Percentiles rank a stretch among this genome's conserved stretches.
phyloP scores from a whole-genome alignment of 64 coral and sea anemone genomes.

The Dendrophyllia cribrosa region DNA sequence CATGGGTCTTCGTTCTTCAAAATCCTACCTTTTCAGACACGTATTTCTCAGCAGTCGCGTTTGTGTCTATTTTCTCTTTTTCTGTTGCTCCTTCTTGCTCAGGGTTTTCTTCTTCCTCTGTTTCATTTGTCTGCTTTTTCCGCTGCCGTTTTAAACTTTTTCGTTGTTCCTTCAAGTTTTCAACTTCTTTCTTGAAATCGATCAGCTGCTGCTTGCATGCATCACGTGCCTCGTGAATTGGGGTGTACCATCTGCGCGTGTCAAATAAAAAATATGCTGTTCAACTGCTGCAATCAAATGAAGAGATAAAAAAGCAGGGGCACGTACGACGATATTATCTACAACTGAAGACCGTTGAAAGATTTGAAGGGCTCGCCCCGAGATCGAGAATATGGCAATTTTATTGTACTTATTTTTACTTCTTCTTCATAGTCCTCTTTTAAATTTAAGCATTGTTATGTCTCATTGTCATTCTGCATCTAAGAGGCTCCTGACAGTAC shows the following conservation, averaged over 20 bases:
- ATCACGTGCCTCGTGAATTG: slow-evolving; percentile 70
- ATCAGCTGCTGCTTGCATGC: slow-evolving; percentile 23
- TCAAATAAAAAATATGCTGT: background rate
- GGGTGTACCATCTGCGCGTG: slow-evolving; percentile 55
- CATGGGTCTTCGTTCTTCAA: no score
- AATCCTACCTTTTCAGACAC: background rate
- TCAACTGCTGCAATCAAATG: background rate
- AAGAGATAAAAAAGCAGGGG: no score
- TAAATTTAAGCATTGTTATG: no score
- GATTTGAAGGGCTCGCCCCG: no score
- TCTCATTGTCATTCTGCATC: no score
- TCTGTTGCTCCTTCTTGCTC: background rate
- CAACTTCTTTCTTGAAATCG: slow-evolving; percentile 45
- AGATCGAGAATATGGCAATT: no score
- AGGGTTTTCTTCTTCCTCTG: background rate
- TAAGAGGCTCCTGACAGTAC: no score
- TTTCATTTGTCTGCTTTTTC: background rate
- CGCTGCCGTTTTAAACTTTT: background rate
- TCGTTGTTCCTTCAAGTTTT: slow-evolving; percentile 9
- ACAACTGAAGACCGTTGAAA: no score
- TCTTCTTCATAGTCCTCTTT: no score
- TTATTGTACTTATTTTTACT: no score
- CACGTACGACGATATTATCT: no score
- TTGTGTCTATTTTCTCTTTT: background rate
- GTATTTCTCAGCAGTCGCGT: background rate